phyloP scores from a whole-genome alignment of 2,888 invertebrate genomes.

The Belgica antarctica region DNA sequence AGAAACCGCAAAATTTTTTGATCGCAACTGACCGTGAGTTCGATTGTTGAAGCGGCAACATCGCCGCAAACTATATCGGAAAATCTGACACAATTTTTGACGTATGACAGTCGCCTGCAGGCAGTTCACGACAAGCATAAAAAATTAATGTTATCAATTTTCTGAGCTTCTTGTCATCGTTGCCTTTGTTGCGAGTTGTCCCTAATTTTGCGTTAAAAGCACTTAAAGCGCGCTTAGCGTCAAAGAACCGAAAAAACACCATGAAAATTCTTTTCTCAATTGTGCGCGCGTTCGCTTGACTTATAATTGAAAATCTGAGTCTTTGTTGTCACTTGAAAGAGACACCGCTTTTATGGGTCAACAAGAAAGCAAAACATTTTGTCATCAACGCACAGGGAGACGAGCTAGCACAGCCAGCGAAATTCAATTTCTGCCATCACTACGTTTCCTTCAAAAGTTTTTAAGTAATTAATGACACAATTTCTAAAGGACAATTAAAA shows the following conservation, averaged over 20 bases:
- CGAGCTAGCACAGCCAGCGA: too few relatives aligned
- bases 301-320: not conserved
- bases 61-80: too few relatives aligned
- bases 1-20: too few relatives aligned
- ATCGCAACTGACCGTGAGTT: too few relatives aligned
- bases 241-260: not conserved
- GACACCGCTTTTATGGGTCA: not conserved
- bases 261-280: not conserved
- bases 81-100: not conserved
- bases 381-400: not conserved
- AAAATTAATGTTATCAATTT: not conserved
- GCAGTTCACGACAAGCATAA: not conserved
- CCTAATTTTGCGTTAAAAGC: not conserved
- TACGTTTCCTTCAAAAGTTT: too few relatives aligned
- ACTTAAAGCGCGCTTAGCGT: not conserved
- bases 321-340: not conserved
- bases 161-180: not conserved
- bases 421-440: too few relatives aligned
- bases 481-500: too few relatives aligned
- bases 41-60: too few relatives aligned
- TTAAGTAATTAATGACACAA: too few relatives aligned
- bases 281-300: too few relatives aligned
- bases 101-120: not conserved
- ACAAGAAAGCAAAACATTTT: not conserved
- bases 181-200: not conserved